These are phyloP conservation scores for Panzeria rudis DNA, from an alignment of 2,888 invertebrate genomes.

Conservation along the genomic window DNA sequence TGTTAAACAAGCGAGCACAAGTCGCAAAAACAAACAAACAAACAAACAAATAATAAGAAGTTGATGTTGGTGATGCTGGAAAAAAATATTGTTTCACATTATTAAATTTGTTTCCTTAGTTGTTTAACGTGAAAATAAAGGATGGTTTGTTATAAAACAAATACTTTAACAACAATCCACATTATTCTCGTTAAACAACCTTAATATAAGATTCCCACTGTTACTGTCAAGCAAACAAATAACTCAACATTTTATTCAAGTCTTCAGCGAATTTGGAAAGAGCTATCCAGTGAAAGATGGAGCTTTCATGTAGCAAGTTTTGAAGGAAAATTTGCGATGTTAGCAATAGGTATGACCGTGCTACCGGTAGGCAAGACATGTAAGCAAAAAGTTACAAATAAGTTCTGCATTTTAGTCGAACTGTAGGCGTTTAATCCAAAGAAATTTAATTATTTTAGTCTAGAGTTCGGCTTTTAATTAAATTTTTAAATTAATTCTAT, in stretches of 20 bases:
- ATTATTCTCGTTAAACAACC: constrained; percentile 62
- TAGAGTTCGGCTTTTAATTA: too few relatives aligned
- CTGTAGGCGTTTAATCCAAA: too few relatives aligned
- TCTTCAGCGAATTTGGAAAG: constrained; percentile 16
- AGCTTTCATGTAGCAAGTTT: too few relatives aligned
- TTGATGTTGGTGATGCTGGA: constrained; percentile 43
- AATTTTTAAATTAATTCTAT: too few relatives aligned
- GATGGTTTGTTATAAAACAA: constrained; percentile 70
- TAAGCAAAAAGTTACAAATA: too few relatives aligned
- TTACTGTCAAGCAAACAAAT: constrained; percentile 55
- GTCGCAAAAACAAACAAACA: background rate
- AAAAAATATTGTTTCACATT: constrained; percentile 67
- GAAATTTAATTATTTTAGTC: too few relatives aligned
- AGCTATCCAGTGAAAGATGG: background rate
- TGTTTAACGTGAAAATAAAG: constrained; percentile 64
- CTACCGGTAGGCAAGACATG: too few relatives aligned
- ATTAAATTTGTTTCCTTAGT: constrained; percentile 64
- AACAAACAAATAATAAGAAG: constrained; percentile 35
- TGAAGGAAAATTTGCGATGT: too few relatives aligned
- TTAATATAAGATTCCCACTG: constrained; percentile 72
- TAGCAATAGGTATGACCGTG: too few relatives aligned
- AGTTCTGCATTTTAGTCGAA: too few relatives aligned
- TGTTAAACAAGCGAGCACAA: constrained; percentile 51
- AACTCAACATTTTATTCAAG: constrained; percentile 21
- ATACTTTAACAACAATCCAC: constrained; percentile 66